Percentiles rank a stretch among this genome's conserved stretches.
Evolutionary conservation across 2,888 invertebrate genomes (phyloP).

Genomic region (Latheticus oryzae): DNA sequence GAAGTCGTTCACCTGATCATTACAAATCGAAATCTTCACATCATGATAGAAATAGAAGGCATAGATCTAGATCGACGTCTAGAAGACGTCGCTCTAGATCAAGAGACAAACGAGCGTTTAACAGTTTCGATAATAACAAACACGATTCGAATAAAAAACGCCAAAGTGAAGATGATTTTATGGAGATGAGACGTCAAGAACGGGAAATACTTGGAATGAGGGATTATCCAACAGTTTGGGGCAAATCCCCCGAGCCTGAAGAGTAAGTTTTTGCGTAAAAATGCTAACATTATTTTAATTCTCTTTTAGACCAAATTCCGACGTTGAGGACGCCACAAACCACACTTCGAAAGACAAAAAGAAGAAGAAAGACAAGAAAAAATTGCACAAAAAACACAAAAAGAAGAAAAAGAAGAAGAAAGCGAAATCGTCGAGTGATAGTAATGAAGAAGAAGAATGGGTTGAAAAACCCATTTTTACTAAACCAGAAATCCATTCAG

Average conservation of each 20-base stretch:
- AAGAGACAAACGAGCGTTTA: constrained; percentile 9
- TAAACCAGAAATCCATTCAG: constrained; percentile 23
- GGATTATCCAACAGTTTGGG: constrained; percentile 79
- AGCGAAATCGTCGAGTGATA: constrained; percentile 64
- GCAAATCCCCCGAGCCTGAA: constrained; percentile 76
- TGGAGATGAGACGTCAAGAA: constrained; percentile 78
- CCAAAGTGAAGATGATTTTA: constrained; percentile 71
- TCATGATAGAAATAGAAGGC: constrained; percentile 1
- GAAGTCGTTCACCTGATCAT: constrained; percentile 9
- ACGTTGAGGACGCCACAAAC: constrained; percentile 12
- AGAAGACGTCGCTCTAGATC: constrained; percentile 26
- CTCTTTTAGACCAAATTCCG: constrained; percentile 9
- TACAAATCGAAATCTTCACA: background rate
- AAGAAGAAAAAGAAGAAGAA: constrained; percentile 64
- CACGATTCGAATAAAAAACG: constrained; percentile 40
- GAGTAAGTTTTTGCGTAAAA: no score
- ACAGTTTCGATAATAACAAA: constrained; percentile 14
- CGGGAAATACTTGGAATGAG: constrained; percentile 79
- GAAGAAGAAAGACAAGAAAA: constrained; percentile 68
- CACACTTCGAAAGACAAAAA: constrained; percentile 55
- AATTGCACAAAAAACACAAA: constrained; percentile 69
- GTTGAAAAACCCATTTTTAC: constrained; percentile 73
- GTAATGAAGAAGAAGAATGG: constrained; percentile 72
- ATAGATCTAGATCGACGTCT: constrained; percentile 8
- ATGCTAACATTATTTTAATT: no score